phyloP scores from a whole-genome alignment of 35 echinoderm and acorn worm species.

The Eucidaris tribuloides region DNA sequence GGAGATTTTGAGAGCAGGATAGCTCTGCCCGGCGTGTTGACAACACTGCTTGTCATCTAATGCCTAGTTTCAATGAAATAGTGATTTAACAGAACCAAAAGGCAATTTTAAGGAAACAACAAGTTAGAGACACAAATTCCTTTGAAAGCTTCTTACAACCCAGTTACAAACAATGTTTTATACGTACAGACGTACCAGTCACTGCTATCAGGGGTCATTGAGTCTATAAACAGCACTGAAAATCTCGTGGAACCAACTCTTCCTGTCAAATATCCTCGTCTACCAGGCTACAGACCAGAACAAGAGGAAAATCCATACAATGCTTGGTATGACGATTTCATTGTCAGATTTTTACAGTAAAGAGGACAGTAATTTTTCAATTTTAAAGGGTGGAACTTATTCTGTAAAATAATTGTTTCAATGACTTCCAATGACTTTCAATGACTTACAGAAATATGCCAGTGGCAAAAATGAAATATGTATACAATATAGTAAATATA shows the following conservation, averaged over 20 bases:
- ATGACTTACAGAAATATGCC: background rate
- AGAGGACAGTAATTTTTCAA: too few species aligned
- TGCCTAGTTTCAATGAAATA: too few species aligned
- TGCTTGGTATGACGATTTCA: constrained; percentile 54
- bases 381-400: too few species aligned
- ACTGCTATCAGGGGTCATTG: constrained; percentile 5
- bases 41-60: too few species aligned
- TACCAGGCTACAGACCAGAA: constrained; percentile 58
- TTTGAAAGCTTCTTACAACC: too few species aligned
- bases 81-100: too few species aligned
- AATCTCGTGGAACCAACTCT: constrained; percentile 52
- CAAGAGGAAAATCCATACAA: constrained; percentile 63
- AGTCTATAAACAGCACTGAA: constrained; percentile 33
- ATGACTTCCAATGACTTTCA: background rate
- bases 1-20: too few species aligned
- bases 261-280: constrained; percentile 66
- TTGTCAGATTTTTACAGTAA: background rate
- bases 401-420: background rate
- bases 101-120: too few species aligned
- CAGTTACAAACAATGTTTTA: too few species aligned
- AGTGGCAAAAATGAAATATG: background rate
- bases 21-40: too few species aligned
- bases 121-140: too few species aligned
- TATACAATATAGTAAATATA: background rate
- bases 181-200: constrained; percentile 26